phyloP scores from a whole-genome alignment of 2,888 invertebrate species.

The Mythimna lalbum region DNA sequence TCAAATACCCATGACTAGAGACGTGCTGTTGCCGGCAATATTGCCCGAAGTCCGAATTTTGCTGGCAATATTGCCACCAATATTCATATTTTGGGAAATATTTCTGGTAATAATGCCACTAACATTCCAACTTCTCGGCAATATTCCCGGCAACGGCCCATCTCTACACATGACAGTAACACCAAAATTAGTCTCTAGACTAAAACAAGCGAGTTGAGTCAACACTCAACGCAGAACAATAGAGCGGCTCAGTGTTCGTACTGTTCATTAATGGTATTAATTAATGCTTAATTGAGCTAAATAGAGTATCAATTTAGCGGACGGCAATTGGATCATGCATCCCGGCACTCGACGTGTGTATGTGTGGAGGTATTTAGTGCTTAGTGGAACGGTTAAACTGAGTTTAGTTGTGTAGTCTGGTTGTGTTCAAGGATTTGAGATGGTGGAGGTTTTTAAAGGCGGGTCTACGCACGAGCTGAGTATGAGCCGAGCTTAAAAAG shows the following conservation, averaged over 20 bases:
- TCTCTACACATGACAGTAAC: slow-evolving; percentile 46
- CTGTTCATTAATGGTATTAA: slow-evolving; percentile 88
- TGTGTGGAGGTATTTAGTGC: slow-evolving; percentile 35
- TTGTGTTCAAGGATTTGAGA: not conserved
- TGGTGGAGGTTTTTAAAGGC: not conserved
- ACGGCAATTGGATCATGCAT: slow-evolving; percentile 88
- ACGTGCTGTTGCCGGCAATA: no score
- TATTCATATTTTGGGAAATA: no score
- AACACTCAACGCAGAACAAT: slow-evolving; percentile 73
- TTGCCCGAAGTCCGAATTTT: no score
- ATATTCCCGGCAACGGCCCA: no score
- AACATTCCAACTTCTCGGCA: no score
- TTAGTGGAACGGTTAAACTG: slow-evolving; percentile 18
- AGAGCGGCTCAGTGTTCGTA: slow-evolving; percentile 85
- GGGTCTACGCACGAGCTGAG: no score
- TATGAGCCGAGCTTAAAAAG: no score
- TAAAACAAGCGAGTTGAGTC: slow-evolving; percentile 61
- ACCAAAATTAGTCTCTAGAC: slow-evolving; percentile 50
- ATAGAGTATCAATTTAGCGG: slow-evolving; percentile 89
- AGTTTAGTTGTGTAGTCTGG: slow-evolving; percentile 9
- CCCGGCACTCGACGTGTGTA: slow-evolving; percentile 66
- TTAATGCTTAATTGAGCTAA: slow-evolving; percentile 90
- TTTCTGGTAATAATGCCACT: no score
- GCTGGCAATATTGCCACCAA: no score
- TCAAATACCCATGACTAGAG: slow-evolving; percentile 37